Percentiles rank a stretch among this genome's conserved stretches.
Conservation (phyloP, 2,113 vertebrate genomes). For the Notothenia rossii region DNA sequence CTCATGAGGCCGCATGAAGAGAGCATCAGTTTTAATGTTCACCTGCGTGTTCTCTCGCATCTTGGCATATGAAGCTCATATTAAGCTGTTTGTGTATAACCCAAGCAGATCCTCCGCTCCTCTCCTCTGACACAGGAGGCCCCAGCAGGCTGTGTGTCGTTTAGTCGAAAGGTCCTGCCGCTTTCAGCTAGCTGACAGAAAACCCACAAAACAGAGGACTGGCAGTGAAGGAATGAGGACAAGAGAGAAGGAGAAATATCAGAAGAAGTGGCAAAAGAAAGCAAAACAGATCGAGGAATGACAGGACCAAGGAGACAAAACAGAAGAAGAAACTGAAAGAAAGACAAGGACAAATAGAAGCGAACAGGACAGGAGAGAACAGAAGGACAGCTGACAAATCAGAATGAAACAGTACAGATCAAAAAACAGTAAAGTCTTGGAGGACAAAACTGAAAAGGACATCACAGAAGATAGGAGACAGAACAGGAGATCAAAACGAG, state of each 20-base stretch:
- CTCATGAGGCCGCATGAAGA: constrained; percentile 28
- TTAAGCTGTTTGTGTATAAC: constrained; percentile 41
- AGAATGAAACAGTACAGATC: background rate
- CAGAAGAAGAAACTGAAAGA: background rate
- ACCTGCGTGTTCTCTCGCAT: constrained; percentile 15
- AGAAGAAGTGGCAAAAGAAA: background rate
- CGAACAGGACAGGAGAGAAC: background rate
- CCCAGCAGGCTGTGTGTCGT: constrained; percentile 49
- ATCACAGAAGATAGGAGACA: too few species aligned
- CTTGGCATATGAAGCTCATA: constrained; percentile 40
- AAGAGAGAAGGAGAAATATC: constrained; percentile 19
- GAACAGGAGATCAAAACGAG: too few species aligned
- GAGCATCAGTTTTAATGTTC: constrained; percentile 37
- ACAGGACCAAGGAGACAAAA: constrained; percentile 11
- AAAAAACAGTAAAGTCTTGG: too few species aligned
- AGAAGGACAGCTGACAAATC: background rate
- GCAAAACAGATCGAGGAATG: background rate
- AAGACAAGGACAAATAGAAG: constrained; percentile 6
- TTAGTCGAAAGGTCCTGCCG: constrained; percentile 68
- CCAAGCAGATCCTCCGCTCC: constrained; percentile 39
- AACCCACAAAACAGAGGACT: constrained; percentile 18
- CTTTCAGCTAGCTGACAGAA: constrained; percentile 65
- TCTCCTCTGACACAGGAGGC: constrained; percentile 55
- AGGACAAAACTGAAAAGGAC: too few species aligned
- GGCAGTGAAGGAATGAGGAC: constrained; percentile 18